Evolutionary conservation across 2,113 vertebrate species (phyloP).

Genomic region (Ceratotherium simum): DNA sequence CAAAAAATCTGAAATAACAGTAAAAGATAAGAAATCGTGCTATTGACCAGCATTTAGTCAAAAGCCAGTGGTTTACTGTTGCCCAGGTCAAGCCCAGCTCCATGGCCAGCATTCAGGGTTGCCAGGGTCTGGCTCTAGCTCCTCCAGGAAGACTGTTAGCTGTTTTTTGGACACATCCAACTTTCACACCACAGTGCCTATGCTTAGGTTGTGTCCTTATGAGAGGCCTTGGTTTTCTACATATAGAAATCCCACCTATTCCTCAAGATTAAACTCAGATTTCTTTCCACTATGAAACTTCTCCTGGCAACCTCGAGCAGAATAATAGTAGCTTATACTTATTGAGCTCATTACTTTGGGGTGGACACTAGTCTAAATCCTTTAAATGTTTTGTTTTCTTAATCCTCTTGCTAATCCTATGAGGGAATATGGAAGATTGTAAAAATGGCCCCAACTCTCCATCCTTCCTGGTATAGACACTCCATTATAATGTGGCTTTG

Average conservation of each 20-base stretch:
- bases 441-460: not conserved
- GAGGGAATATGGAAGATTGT: not conserved
- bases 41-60: not conserved
- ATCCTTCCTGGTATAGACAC: not conserved
- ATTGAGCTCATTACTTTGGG: not conserved
- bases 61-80: not conserved
- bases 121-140: not conserved
- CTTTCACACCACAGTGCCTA: not conserved
- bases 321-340: not conserved
- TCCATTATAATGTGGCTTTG: not conserved
- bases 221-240: not conserved
- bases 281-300: slow-evolving; percentile 8
- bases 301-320: not conserved
- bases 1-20: not conserved
- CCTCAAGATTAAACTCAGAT: not conserved
- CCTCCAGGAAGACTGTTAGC: not conserved
- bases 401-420: not conserved
- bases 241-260: not conserved
- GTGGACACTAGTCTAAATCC: not conserved
- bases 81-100: not conserved
- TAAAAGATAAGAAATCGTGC: not conserved
- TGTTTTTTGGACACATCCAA: not conserved
- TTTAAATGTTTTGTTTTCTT: not conserved
- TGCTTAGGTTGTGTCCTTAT: not conserved
- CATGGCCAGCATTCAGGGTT: not conserved